These are phyloP conservation scores for Circaetus cinerascens DNA, from an alignment of 2,113 vertebrate species.

Conservation along the genomic window DNA sequence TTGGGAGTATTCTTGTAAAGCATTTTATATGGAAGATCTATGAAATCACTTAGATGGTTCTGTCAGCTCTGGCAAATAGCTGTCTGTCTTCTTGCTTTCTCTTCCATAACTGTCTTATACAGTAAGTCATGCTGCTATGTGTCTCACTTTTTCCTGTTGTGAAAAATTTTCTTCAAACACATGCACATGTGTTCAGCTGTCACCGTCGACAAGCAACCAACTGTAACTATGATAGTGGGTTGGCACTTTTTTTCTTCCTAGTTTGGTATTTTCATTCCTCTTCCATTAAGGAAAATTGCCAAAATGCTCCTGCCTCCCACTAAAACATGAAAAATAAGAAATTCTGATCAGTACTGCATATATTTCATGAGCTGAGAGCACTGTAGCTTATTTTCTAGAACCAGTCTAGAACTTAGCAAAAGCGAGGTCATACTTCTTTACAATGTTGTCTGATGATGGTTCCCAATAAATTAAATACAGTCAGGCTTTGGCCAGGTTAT, in stretches of 20 bases:
- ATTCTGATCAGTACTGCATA: neutral
- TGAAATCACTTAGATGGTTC: neutral
- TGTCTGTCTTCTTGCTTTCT: neutral
- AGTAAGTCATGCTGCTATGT: neutral
- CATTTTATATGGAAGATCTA: neutral
- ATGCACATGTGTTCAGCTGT: neutral
- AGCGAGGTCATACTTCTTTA: neutral
- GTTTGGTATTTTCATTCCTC: neutral
- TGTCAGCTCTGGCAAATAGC: constrained; percentile 3
- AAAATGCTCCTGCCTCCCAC: neutral
- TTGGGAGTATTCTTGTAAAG: neutral
- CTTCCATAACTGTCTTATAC: neutral
- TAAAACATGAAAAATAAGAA: neutral
- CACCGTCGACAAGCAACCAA: neutral
- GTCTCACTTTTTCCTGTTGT: neutral
- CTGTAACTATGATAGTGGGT: neutral
- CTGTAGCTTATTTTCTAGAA: neutral
- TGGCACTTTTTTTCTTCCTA: neutral
- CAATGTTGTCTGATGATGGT: neutral
- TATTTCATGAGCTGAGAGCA: neutral
- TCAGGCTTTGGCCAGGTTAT: neutral
- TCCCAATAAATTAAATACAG: neutral
- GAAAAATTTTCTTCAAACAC: neutral
- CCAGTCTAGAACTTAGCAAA: neutral
- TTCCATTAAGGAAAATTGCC: constrained; percentile 2